Percentiles rank a stretch among this genome's conserved stretches.
These are phyloP conservation scores for Chondrosia reniformis DNA, from an alignment of 37 sponge, comb jelly and placozoan species.

Conservation along the genomic window DNA sequence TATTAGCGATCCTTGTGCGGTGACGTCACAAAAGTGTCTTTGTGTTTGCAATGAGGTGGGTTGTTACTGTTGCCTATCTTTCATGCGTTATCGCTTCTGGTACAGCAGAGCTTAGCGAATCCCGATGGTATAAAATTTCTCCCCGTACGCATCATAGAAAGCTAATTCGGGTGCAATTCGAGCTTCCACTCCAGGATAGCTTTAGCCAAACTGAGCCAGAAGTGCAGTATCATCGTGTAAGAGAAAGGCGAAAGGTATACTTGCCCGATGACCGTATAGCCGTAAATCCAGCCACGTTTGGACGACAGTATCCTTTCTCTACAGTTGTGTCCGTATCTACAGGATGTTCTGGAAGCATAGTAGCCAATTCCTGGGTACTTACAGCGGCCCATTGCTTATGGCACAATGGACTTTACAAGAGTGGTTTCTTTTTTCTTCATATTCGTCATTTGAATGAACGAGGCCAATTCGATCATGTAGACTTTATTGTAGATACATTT, in stretches of 20 bases:
- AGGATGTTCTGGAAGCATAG: conserved; percentile 78
- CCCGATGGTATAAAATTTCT: too few relatives aligned
- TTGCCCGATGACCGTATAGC: conserved; percentile 64
- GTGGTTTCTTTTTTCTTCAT: conserved; percentile 40
- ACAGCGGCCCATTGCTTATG: conserved; percentile 85
- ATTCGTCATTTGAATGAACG: conserved; percentile 40
- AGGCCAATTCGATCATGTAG: conserved; percentile 41
- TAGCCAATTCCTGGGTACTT: conserved; percentile 51
- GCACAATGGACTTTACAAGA: conserved; percentile 53
- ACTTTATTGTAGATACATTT: conserved; percentile 38
- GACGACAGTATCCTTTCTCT: conserved; percentile 54
- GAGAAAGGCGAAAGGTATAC: conserved; percentile 38
- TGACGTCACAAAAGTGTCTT: too few relatives aligned
- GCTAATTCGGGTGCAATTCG: too few relatives aligned
- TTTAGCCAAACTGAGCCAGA: too few relatives aligned
- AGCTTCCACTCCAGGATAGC: too few relatives aligned
- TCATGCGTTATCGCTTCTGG: too few relatives aligned
- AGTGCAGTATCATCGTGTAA: too few relatives aligned
- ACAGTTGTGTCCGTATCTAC: conserved; percentile 75
- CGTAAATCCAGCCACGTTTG: conserved; percentile 44
- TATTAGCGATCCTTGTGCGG: too few relatives aligned
- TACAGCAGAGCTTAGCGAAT: too few relatives aligned
- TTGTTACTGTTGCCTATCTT: too few relatives aligned
- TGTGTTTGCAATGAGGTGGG: too few relatives aligned
- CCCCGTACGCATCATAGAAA: too few relatives aligned